Base-by-base conservation (phyloP, 2,113 vertebrate genomes). In the Platycercus adscitus region DNA sequence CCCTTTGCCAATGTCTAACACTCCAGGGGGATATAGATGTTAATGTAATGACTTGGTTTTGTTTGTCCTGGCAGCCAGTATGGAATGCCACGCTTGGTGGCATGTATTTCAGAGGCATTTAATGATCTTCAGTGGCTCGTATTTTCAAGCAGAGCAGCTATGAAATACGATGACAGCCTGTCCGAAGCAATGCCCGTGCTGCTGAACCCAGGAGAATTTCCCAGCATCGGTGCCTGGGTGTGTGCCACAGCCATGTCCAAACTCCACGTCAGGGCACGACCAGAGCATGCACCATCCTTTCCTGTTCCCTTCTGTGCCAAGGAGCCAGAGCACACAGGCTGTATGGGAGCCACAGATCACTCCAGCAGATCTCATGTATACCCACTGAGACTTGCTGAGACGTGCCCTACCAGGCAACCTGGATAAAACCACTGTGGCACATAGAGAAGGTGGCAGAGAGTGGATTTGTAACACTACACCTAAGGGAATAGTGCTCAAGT, bases 101-200 rank as follows among this genome's bases (percentile, higher is more conserved):
- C 91, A 76, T 0, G 2, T 81, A n/a, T 94, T 93, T 86, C 80
- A 90, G 80, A 86, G 50, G 39, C 68, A 44, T 81, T 90, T 88
- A 78, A 64, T 86, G 39, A 79, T 70, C 9, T 1, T 83, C 64
- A 56, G 29, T 29, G 66, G 29, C 46, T 21, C 0, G 0, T 0
- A 0, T 56, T 88, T 94, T 61, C 46, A 46, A 77, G 71, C 58
- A 65, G n/a, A 55, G 53, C 19, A 56, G 44, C 68, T 85, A 18
- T 79, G 66, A 85, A 82, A 43, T 19, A 70, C 47, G 52, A 0
- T 35, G 55, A 52, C 81, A 82, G 20, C 52, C 43, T 73, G 47
- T 35, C 53, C 66, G 24, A 25, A 4, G n/a, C 53, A 37, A 5
- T 56, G 50, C 78, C 35, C 0, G 0, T 0, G 0, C 52, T 85